Evolutionary conservation across 2,888 invertebrate species (phyloP).

Genomic region (Tromatobia lineatoria): DNA sequence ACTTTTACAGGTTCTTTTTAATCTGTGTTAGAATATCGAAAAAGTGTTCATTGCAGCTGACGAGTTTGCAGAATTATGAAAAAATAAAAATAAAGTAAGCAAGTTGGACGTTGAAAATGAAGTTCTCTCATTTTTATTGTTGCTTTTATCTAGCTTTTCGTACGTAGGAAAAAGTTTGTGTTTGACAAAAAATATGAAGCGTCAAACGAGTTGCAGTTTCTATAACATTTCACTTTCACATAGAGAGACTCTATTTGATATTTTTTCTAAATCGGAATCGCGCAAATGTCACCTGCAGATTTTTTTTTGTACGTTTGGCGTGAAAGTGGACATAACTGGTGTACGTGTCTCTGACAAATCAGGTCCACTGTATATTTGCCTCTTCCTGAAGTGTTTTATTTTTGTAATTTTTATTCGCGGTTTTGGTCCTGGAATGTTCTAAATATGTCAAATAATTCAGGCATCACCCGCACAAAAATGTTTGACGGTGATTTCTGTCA

Average conservation of each 20-base stretch:
- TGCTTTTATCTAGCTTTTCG: constrained; percentile 6
- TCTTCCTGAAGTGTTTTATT: not conserved
- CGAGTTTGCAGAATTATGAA: constrained; percentile 42
- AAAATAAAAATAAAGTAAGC: not conserved
- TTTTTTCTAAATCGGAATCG: not conserved
- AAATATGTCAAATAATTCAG: too few relatives aligned
- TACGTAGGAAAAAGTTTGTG: not conserved
- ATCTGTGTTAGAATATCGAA: constrained; percentile 57
- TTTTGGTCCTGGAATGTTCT: too few relatives aligned
- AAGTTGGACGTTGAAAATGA: not conserved
- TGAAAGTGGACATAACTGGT: not conserved
- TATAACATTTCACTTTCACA: not conserved
- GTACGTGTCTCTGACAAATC: not conserved
- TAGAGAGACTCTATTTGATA: not conserved
- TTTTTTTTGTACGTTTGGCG: not conserved
- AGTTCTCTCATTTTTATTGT: constrained; percentile 9
- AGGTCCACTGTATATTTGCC: not conserved
- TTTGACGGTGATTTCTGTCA: too few relatives aligned
- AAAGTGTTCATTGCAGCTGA: constrained; percentile 37
- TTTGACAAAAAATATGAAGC: not conserved
- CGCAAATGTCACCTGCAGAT: not conserved
- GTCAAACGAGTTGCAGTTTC: not conserved
- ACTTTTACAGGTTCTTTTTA: constrained; percentile 1
- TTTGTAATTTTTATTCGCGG: not conserved
- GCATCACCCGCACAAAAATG: too few relatives aligned